Evolutionary conservation across 2,888 invertebrate genomes (phyloP), one percentile per base, ranked within the genome.

Genomic region (Diaprepes abbreviatus): DNA sequence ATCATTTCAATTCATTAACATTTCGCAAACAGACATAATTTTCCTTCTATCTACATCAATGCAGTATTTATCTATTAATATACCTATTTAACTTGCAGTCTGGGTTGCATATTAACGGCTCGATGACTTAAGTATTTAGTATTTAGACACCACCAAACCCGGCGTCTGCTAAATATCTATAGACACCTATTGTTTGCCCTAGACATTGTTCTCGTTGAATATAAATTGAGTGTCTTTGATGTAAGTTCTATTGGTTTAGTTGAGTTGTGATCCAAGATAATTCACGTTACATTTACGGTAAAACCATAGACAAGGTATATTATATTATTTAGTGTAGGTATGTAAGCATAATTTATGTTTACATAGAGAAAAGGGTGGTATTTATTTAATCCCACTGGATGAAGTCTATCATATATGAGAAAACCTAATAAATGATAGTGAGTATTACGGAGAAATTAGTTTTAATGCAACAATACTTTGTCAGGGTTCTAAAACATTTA

Each of bases 11-110:
- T 38, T 43, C 48, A 16, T 28, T 9, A 28, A 16, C 6, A 50
- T 50, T 28, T 28, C 28, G 9, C n/a, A 19, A 24, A n/a, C 48
- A 14, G 14, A 14, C 28, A 12, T 48, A 58, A 58, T 58, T 57
- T 55, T 65, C 48, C 21, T 19, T 14, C 21, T 57, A 63, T 68
- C 45, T 57, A 19, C 50, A 57, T 63, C 31, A 40, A 35, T 57
- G 54, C 50, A 38, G 54, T 35, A 68, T 68, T 57, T 45, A 60
- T 54, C 68, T 40, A 57, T 68, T 68, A 57, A 62, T 63, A 28
- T 50, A 33, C 40, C 62, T 67, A 67, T 67, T 67, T 55, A 63
- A 35, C 63, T 63, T 57, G 55, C 63, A 63, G 66, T 66, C 66
- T 66, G 12, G 36, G 19, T 38, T 43, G 36, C 64, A 54, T 31